Evolutionary conservation across 1,140 invertebrate species (phyloP).

Genomic region (Anastrepha ludens): DNA sequence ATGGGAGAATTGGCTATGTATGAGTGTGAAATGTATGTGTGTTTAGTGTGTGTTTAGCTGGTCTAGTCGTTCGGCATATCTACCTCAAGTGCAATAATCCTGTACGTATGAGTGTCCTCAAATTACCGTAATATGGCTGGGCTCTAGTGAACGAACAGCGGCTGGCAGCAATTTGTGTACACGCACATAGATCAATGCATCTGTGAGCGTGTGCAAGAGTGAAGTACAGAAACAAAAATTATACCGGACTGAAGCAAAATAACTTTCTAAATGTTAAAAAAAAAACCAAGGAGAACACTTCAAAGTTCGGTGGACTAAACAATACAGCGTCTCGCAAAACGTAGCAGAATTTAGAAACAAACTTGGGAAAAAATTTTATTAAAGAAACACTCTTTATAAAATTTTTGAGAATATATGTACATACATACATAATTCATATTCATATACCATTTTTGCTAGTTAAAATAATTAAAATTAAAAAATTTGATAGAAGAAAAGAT

Average conservation of each 20-base stretch:
- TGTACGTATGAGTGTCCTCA: constrained; percentile 42
- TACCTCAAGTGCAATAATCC: constrained; percentile 42
- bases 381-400: too few species aligned
- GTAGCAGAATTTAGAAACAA: too few species aligned
- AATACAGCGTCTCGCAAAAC: neutral
- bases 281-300: neutral
- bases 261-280: too few species aligned
- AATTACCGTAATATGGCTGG: neutral
- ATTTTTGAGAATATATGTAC: too few species aligned
- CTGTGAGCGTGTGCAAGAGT: neutral
- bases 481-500: too few species aligned
- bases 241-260: neutral
- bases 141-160: neutral
- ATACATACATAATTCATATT: too few species aligned
- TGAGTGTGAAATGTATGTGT: neutral
- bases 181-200: neutral
- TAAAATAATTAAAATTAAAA: too few species aligned
- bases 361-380: too few species aligned
- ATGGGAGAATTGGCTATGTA: neutral
- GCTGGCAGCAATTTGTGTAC: neutral
- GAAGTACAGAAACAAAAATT: neutral
- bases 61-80: neutral
- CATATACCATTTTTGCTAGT: too few species aligned
- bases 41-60: neutral
- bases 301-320: neutral